A percentile compares a stretch with the other conserved stretches of the same genome.
These are phyloP conservation scores for Olivierus martensii DNA, from an alignment of 1,140 invertebrate genomes.

Conservation along the genomic window DNA sequence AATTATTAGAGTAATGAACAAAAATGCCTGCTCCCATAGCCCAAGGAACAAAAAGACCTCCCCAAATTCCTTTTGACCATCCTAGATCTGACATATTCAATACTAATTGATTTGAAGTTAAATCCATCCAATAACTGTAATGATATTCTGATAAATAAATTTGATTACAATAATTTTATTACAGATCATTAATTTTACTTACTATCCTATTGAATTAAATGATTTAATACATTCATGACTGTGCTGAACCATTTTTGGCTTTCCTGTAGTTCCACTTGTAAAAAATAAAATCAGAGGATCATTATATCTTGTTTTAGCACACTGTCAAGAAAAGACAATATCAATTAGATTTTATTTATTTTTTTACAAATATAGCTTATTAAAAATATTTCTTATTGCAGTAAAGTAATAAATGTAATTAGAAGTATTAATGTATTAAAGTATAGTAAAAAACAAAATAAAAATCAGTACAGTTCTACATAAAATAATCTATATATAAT, in stretches of 20 bases:
- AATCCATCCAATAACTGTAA: conserved; percentile 27
- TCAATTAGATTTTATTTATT: too few relatives aligned
- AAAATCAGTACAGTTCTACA: too few relatives aligned
- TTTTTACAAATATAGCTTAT: too few relatives aligned
- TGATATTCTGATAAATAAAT: conserved; percentile 9
- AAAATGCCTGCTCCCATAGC: conserved; percentile 31
- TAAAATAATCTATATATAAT: too few relatives aligned
- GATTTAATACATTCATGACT: conserved; percentile 34
- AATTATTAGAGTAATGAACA: conserved; percentile 22
- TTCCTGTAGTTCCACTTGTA: conserved; percentile 39
- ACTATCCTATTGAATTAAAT: conserved; percentile 30
- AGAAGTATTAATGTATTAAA: too few relatives aligned
- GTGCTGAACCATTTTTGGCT: conserved; percentile 38
- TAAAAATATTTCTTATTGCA: too few relatives aligned
- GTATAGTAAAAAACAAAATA: too few relatives aligned
- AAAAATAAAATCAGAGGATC: conserved; percentile 35
- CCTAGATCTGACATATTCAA: conserved; percentile 38
- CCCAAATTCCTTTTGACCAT: conserved; percentile 37
- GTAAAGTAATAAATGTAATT: too few relatives aligned
- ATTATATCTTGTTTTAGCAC: conserved; percentile 25
- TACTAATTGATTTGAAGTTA: conserved; percentile 26
- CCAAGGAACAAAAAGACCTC: conserved; percentile 34
- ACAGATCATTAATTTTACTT: conserved; percentile 10
- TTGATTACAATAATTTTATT: background rate
- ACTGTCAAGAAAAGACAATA: conserved; percentile 9